These are phyloP conservation scores for Brachylomia viminalis DNA, from an alignment of 2,888 invertebrate species.

Conservation along the genomic window DNA sequence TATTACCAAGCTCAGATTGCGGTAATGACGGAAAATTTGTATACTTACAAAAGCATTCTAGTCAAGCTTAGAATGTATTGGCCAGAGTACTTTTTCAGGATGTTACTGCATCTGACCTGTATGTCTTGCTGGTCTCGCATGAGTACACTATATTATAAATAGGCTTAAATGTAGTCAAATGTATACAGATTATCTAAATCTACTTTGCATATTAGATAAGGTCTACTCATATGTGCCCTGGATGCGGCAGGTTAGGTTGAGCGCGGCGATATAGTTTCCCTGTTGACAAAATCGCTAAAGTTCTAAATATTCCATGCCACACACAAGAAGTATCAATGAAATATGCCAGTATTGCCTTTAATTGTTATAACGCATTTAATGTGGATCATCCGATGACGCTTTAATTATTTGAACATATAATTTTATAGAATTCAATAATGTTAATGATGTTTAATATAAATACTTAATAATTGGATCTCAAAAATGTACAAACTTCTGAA, in stretches of 20 bases:
- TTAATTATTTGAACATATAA: conserved; percentile 68
- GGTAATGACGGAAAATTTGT: conserved; percentile 53
- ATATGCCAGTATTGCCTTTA: conserved; percentile 81
- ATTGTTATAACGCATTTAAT: conserved; percentile 69
- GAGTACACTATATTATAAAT: conserved; percentile 60
- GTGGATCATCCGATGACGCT: conserved; percentile 69
- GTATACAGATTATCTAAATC: conserved; percentile 35
- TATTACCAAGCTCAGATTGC: conserved; percentile 61
- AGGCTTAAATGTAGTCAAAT: conserved; percentile 54
- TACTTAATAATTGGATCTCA: conserved; percentile 84
- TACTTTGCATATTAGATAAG: conserved; percentile 42
- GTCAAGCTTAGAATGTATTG: conserved; percentile 56
- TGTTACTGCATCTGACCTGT: conserved; percentile 53
- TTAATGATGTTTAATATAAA: conserved; percentile 63
- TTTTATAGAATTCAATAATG: conserved; percentile 74
- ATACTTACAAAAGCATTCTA: conserved; percentile 57
- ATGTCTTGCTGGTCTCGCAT: conserved; percentile 48
- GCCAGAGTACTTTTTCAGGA: conserved; percentile 59
- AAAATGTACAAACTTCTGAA: conserved; percentile 77
- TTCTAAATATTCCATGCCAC: conserved; percentile 43
- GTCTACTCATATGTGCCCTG: conserved; percentile 51
- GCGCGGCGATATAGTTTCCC: conserved; percentile 43
- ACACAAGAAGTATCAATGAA: conserved; percentile 48
- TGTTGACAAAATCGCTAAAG: conserved; percentile 61
- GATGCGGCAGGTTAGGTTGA: conserved; percentile 41